Percentiles rank a stretch among this genome's conserved stretches.
Evolutionary conservation across 1,140 invertebrate species (phyloP).

Genomic region (Oscheius sp.): DNA sequence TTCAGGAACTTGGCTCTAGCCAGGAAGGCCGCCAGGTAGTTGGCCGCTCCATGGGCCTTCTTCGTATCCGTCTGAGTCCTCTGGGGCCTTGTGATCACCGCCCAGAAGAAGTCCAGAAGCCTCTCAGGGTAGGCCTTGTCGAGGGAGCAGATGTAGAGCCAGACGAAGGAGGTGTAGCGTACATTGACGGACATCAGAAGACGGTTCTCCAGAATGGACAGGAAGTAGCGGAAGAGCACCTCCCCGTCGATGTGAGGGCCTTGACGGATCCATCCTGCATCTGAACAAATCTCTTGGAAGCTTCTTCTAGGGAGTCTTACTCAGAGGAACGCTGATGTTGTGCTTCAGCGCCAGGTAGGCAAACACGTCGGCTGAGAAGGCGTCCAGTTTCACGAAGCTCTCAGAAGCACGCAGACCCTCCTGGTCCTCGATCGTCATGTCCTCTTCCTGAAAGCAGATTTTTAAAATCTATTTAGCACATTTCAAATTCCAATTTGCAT

Average conservation of each 20-base stretch:
- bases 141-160: slow-evolving; percentile 19
- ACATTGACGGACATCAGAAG: slow-evolving; percentile 17
- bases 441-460: slow-evolving; percentile 2
- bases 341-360: neutral
- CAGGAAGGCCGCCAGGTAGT: slow-evolving; percentile 39
- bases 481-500: neutral
- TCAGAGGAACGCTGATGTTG: neutral
- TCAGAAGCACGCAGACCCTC: neutral
- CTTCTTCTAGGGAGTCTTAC: neutral
- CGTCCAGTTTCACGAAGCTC: neutral
- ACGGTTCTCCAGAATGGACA: neutral
- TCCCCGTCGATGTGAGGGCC: neutral
- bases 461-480: neutral
- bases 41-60: slow-evolving; percentile 37
- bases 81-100: slow-evolving; percentile 16
- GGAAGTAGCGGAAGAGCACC: slow-evolving; percentile 12
- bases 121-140: slow-evolving; percentile 9
- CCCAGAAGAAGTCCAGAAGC: slow-evolving; percentile 26
- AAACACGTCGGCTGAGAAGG: neutral
- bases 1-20: slow-evolving; percentile 34
- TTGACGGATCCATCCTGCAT: neutral
- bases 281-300: neutral
- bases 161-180: slow-evolving; percentile 28
- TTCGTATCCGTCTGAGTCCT: slow-evolving; percentile 23
- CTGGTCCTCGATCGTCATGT: neutral